Evolutionary conservation across 2,888 invertebrate genomes (phyloP).

Genomic region (Cremastobaeus sp.): DNA sequence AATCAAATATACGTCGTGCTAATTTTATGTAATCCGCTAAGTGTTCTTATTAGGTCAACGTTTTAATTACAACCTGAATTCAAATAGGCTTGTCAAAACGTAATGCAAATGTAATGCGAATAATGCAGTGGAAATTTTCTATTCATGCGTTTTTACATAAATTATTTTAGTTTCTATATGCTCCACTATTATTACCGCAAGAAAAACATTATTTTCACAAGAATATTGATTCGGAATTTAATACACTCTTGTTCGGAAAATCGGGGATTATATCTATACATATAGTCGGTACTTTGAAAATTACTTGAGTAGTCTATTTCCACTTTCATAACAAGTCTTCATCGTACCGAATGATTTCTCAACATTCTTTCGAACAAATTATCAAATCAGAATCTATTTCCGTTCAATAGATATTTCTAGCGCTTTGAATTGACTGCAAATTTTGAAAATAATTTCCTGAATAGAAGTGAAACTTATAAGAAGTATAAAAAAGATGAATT

Average conservation of each 20-base stretch:
- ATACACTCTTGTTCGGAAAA: not conserved
- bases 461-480: too few species aligned
- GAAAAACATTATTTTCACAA: too few species aligned
- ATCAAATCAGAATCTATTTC: conserved; percentile 15
- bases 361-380: conserved; percentile 3
- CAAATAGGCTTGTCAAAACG: too few species aligned
- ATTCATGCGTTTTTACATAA: too few species aligned
- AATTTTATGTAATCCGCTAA: conserved; percentile 17
- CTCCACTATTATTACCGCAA: too few species aligned
- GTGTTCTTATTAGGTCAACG: conserved; percentile 26
- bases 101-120: too few species aligned
- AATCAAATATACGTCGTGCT: conserved; percentile 1
- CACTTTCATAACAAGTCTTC: conserved; percentile 6
- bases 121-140: too few species aligned
- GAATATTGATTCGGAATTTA: not conserved
- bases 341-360: conserved; percentile 3
- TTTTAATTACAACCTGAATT: conserved; percentile 20
- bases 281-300: conserved; percentile 11
- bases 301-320: conserved; percentile 10
- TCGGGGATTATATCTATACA: not conserved
- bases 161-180: too few species aligned
- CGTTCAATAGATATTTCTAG: conserved; percentile 1
- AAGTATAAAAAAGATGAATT: too few species aligned
- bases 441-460: too few species aligned
- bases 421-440: not conserved